Base-by-base conservation (phyloP, 2,888 invertebrate species). In the Diarsia mendica region DNA sequence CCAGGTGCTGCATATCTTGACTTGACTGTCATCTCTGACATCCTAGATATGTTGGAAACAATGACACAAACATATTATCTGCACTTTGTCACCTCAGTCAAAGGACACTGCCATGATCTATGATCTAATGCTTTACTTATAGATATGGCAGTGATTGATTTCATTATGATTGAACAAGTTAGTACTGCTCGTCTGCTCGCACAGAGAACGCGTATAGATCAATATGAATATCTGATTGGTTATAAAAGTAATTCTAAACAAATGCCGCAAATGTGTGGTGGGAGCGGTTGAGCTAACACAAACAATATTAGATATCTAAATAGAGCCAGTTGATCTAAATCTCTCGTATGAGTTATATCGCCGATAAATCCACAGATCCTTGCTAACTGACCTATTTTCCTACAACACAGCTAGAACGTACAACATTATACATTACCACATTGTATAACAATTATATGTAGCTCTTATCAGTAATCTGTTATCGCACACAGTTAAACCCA, bases 1-100 rank as follows among this genome's bases (percentile, higher is more conserved):
- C 95, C 95, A 94, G 89, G 83, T 87, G 89, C 90, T 93, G 91
- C 92, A 90, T 86, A 85, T 87, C 71, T 83, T 70, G 39, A 85
- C 55, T 49, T 75, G 72, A 77, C 67, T 74, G 51, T 68, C 70
- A 84, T 69, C 72, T 60, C 68, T 61, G 67, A 83, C 75, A 87
- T 85, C 78, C 80, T 75, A 83, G 75, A 77, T 83, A 72, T 80
- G 80, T 75, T 78, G 39, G 67, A 79, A 82, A 78, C 83, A 77
- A 77, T 79, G 72, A 72, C 76, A 78, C 49, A 66, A 75, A 67
- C 75, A 67, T 77, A 83, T 78, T 77, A 83, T 78, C 77, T 67
- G 70, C 65, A 66, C 39, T 77, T 64, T 69, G 48, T 71, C 51
- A 49, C 69, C 74, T 64, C 60, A 61, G 18, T 58, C 23, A 72